Base-by-base conservation (phyloP, 2,888 invertebrate genomes). In the Lithodes maja region DNA sequence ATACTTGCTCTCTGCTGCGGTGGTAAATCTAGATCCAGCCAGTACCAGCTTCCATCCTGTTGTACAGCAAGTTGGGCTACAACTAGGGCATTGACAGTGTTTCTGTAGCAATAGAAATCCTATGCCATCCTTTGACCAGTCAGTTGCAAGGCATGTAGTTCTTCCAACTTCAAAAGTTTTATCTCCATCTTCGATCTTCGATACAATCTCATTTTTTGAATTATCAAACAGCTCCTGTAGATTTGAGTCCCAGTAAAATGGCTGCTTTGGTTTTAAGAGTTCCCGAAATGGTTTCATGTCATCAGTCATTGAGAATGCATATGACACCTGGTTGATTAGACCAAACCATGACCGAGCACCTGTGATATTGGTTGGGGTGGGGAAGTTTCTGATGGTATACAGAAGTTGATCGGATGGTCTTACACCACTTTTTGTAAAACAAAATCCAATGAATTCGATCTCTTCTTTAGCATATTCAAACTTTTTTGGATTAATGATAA, bases 291-390 rank as follows among this genome's bases (percentile, higher is more conserved):
- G 77, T 50, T 77, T 77, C 77, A 77, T 77, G 77, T 77, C 77
- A 33, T 77, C 77, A 12, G 77, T 5, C 52, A 77, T 1, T 7
- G 52, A 77, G 15, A 50, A 77, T 49, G 33, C 77, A 77, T 12
- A 77, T 50, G 52, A 49, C 17, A 87, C 77, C 68, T 87, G 87
- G 69, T 87, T 87, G n/a, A 87, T 12, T 15, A 87, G 61, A 3
- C 87, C 83, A 61, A 87, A 75, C 71, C 82, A 87, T 5, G 55
- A 77, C n/a, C 87, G 53, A 17, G 83, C 49, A 12, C 77, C 87
- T 2, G 87, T 83, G 77, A 87, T 87, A 12, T 77, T 87, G n/a
- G 50, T 12, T 50, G 83, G 74, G 15, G 17, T 33, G 15, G 54
- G 49, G n/a, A 71, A 71, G 9, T 71, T n/a, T 61, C n/a, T 71